Conservation (phyloP, 2,888 invertebrate species). For the Hyppa rectilinea region DNA sequence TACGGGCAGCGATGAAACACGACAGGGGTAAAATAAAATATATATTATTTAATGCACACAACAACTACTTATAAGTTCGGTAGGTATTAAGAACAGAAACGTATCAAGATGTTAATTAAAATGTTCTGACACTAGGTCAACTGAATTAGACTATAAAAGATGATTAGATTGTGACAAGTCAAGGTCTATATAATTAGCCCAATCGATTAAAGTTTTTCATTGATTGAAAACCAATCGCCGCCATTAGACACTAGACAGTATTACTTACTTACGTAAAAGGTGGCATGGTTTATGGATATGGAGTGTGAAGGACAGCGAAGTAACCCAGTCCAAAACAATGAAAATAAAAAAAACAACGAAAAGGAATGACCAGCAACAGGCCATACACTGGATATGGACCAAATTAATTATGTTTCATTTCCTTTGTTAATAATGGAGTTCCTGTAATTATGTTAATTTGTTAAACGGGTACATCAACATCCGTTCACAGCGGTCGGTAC, state of each 20-base stretch:
- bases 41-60: not conserved
- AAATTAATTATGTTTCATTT: slow-evolving; percentile 62
- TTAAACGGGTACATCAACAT: slow-evolving; percentile 33
- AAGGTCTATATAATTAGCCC: slow-evolving; percentile 22
- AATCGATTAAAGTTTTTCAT: not conserved
- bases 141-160: slow-evolving; percentile 18
- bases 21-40: not conserved
- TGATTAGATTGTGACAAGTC: slow-evolving; percentile 10
- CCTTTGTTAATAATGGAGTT: slow-evolving; percentile 56
- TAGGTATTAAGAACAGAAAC: not conserved
- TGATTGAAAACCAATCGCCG: not conserved
- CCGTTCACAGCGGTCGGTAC: not conserved
- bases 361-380: slow-evolving; percentile 2
- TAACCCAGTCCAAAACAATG: not conserved
- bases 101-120: slow-evolving; percentile 4
- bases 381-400: slow-evolving; percentile 38
- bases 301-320: not conserved
- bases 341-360: not conserved
- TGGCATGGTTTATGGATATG: not conserved
- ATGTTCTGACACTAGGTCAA: slow-evolving; percentile 26
- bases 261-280: slow-evolving; percentile 6
- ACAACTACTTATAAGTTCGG: too few relatives aligned
- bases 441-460: slow-evolving; percentile 55
- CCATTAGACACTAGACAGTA: not conserved
- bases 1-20: not conserved